Percentiles rank a stretch among this genome's conserved stretches.
phyloP scores from a whole-genome alignment of 2,888 invertebrate genomes.

The Pandemis corylana region DNA sequence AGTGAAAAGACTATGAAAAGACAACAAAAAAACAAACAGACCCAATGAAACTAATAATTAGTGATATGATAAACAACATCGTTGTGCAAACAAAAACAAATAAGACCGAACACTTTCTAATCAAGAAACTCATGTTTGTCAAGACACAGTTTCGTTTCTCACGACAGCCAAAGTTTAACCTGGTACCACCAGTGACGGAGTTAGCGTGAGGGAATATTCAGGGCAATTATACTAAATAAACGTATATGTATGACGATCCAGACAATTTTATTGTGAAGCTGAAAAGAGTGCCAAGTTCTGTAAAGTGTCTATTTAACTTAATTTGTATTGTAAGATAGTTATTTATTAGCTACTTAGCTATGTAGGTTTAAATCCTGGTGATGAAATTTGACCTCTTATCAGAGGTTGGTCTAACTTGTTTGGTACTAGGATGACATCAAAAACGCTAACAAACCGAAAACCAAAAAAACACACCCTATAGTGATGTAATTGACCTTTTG shows the following conservation, averaged over 20 bases:
- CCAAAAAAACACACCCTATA: no score
- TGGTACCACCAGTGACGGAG: constrained; percentile 33
- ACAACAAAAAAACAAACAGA: not conserved
- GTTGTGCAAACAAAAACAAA: not conserved
- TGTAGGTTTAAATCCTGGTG: no score
- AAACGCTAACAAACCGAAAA: no score
- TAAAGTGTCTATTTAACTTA: not conserved
- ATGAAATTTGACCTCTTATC: no score
- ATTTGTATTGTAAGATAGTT: no score
- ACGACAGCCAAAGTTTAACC: constrained; percentile 5
- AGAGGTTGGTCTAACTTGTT: no score
- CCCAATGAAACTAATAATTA: not conserved
- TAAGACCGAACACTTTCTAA: constrained; percentile 15
- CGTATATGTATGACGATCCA: not conserved
- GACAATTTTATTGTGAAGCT: not conserved
- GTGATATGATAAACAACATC: constrained; percentile 4
- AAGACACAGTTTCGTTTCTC: constrained; percentile 21
- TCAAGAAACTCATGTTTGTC: not conserved
- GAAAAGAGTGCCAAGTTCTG: not conserved
- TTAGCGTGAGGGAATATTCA: constrained; percentile 33
- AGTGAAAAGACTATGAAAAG: no score
- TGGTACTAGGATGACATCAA: no score
- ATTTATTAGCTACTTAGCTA: no score
- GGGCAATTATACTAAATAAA: constrained; percentile 30
- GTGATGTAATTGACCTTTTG: no score